Evolutionary conservation across 2,888 invertebrate species (phyloP).

Genomic region (Aelia acuminata): DNA sequence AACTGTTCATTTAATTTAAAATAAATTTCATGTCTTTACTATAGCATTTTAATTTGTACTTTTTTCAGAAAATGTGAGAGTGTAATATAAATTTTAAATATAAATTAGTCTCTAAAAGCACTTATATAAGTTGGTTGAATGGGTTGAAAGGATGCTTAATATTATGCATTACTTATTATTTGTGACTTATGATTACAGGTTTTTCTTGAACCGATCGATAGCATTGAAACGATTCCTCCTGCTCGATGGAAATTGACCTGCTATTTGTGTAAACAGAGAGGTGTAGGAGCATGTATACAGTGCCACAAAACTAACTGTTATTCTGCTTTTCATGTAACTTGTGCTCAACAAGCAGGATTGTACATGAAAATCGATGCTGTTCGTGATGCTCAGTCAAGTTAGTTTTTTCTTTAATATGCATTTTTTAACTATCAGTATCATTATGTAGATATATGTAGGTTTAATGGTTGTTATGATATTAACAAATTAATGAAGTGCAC

Average conservation of each 20-base stretch:
- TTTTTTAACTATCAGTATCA: not conserved
- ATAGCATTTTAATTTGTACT: too few species aligned
- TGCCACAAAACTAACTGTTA: slow-evolving; percentile 97
- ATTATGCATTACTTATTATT: not conserved
- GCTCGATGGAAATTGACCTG: slow-evolving; percentile 97
- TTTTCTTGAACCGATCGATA: slow-evolving; percentile 97
- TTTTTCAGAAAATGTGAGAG: too few species aligned
- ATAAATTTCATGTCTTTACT: too few species aligned
- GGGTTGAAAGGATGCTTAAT: not conserved
- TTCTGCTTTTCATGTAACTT: slow-evolving; percentile 98
- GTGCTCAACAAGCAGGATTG: slow-evolving; percentile 95
- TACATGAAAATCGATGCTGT: slow-evolving; percentile 98
- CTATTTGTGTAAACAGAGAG: slow-evolving; percentile 94
- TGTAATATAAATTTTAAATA: too few species aligned
- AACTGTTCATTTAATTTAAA: too few species aligned
- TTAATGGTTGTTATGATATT: not conserved
- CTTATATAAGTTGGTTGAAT: not conserved
- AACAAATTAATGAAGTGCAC: not conserved
- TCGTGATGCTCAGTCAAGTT: slow-evolving; percentile 70
- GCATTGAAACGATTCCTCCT: slow-evolving; percentile 94
- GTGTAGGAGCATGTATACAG: slow-evolving; percentile 97
- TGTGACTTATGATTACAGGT: slow-evolving; percentile 68
- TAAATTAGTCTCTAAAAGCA: too few species aligned
- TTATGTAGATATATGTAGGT: not conserved
- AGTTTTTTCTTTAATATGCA: slow-evolving; percentile 5